Base-by-base conservation (phyloP, 2,888 invertebrate genomes). In the Sturmia bella region DNA sequence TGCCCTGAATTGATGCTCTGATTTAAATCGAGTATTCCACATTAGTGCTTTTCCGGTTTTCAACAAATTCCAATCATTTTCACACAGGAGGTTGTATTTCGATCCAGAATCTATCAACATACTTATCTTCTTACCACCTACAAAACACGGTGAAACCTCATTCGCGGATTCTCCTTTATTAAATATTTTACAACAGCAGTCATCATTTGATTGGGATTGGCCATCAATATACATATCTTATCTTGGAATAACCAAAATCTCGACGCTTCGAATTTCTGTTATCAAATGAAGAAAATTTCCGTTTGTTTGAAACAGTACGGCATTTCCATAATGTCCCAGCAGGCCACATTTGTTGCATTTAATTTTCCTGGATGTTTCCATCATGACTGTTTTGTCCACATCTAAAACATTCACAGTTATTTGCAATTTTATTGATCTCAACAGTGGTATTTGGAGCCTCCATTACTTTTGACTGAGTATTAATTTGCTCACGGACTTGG, bases 331-430 rank as follows among this genome's bases (percentile, higher is more conserved):
- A 27, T 61, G 61, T 21, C 61, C 61, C 24, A 61, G 1, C 24
- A 61, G 21, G n/a, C 43, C 61, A 24, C 61, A 61, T 66, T 66
- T 50, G 50, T 64, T 64, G 64, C 64, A 64, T 37, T 64, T 64
- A 15, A 27, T 9, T 27, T 32, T 37, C 37, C 37, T 66, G 32
- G 64, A 37, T 32, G 21, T 41, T 66, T 52, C 66, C 66, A 11
- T 37, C 39, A 24, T 61, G 61, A 24, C 45, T 24, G n/a, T 21
- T 13, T 61, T 45, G 61, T 21, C 59, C 59, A 21, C 59, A 59
- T 41, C 59, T 59, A 21, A 19, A 19, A 41, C 59, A 66, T 66
- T 50, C 64, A 50, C 37, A 37, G 64, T 66, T 66, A 66, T 21
- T 37, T 66, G 32, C 64, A 21, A 66, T 37, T 50, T 37, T 66